Evolutionary conservation across 2,797 vertebrate genomes (phyloP), one percentile per base, ranked within the genome.

Genomic region (Scomberomorus guttatus): DNA sequence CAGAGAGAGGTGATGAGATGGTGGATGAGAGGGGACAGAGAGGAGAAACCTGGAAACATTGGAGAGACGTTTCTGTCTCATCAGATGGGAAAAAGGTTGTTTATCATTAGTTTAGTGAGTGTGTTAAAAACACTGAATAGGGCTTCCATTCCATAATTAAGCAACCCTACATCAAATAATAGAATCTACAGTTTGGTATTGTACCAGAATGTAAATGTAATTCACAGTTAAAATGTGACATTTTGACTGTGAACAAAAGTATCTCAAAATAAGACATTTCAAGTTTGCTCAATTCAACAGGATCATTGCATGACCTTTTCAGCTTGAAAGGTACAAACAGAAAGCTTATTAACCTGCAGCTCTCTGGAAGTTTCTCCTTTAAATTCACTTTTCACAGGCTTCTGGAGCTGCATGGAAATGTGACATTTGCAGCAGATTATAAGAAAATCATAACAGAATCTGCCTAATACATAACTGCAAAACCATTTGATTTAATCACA

Each of bases 371-470:
- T 56, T 67, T 60, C 68, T 20, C 39, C 11, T 6, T 77, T 55
- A 54, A 48, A 80, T 39, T 24, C 32, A 61, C 64, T 75, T 57
- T 62, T 62, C 32, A 42, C 63, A 29, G 27, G 22, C 54, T 42
- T 24, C 48, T 22, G 50, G 25, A 73, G 44, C 18, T 1, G 5
- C 32, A 80, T 66, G 60, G 65, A 74, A 71, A 84, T 58, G 65
- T 81, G 74, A 78, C 71, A 77, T 84, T 81, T 84, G 25, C 44
- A 32, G 51, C 42, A 22, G 39, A 66, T 77, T 57, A 52, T 29
- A n/a, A 65, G 42, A 6, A 11, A 68, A 60, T 57, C 51, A 67
- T 4, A 59, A 72, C 68, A 59, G 12, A 54, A 59, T 80, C 77
- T 27, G 39, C 17, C 18, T 22, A 48, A 64, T 42, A 14, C 39